phyloP scores from a whole-genome alignment of 2,797 vertebrate species.

The Rhynchotus rufescens region DNA sequence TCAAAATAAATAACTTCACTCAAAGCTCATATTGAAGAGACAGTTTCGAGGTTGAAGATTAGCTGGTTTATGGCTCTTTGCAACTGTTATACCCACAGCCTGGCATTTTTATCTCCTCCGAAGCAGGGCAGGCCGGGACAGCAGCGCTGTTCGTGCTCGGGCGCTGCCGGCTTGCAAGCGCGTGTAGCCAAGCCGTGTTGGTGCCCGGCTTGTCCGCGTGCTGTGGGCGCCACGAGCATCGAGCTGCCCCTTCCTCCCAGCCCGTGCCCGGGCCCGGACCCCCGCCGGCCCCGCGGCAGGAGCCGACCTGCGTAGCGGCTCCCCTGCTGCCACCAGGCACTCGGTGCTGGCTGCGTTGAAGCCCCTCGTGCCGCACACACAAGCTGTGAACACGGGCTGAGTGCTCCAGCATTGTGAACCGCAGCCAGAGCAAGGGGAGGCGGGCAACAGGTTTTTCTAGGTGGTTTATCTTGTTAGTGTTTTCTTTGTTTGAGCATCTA shows the following conservation, averaged over 20 bases:
- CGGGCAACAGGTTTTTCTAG: conserved; percentile 23
- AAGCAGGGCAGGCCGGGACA: background rate
- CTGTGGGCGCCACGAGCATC: background rate
- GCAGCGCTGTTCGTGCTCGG: background rate
- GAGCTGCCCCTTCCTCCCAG: background rate
- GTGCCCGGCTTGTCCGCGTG: background rate
- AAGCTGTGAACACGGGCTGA: background rate
- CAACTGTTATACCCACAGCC: background rate
- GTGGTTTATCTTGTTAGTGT: conserved; percentile 41
- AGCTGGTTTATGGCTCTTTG: background rate
- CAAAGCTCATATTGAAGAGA: background rate
- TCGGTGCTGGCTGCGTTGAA: background rate
- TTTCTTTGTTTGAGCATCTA: conserved; percentile 39
- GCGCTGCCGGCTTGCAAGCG: background rate
- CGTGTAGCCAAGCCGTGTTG: background rate
- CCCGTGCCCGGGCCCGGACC: background rate
- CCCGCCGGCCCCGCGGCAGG: background rate
- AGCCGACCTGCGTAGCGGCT: background rate
- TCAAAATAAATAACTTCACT: background rate
- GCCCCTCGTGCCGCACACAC: background rate
- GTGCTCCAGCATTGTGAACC: background rate
- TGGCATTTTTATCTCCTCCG: background rate
- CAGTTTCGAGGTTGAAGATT: background rate
- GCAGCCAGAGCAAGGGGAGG: background rate
- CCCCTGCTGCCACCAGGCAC: background rate